These are phyloP conservation scores for Thyatira batis DNA, from an alignment of 2,888 invertebrate genomes.

Conservation along the genomic window DNA sequence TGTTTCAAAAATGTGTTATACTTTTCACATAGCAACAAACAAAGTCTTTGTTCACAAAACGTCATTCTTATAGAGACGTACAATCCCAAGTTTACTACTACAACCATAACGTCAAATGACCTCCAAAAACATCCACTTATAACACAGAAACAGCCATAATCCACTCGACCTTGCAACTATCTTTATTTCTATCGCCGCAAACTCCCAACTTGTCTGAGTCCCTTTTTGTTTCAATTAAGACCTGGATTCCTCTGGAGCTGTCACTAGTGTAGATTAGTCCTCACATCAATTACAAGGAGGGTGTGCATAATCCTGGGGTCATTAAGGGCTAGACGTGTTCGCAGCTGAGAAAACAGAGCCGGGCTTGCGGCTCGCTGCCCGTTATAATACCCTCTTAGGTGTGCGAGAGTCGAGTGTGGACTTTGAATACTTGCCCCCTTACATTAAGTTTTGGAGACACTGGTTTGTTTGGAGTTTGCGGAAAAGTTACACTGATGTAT, in stretches of 20 bases:
- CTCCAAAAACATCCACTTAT: neutral
- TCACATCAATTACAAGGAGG: conserved; percentile 25
- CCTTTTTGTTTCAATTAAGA: conserved; percentile 1
- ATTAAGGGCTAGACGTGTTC: conserved; percentile 18
- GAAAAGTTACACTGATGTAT: too few species aligned
- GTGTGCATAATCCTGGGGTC: conserved; percentile 32
- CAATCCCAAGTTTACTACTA: too few species aligned
- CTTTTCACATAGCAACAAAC: too few species aligned
- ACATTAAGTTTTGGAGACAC: neutral
- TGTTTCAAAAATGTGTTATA: too few species aligned
- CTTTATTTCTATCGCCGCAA: neutral
- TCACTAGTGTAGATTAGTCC: neutral
- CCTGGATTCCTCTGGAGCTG: neutral
- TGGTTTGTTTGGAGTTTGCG: neutral
- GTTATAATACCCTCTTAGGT: conserved; percentile 3
- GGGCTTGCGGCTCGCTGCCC: conserved; percentile 19
- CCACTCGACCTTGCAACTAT: neutral
- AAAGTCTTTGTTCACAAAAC: too few species aligned
- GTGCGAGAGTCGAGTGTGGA: conserved; percentile 11
- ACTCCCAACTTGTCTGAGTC: neutral
- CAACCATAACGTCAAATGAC: too few species aligned
- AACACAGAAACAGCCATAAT: neutral
- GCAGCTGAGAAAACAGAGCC: conserved; percentile 22
- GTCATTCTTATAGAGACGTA: too few species aligned
- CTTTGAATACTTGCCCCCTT: conserved; percentile 12